A percentile compares a stretch with the other conserved stretches of the same genome.
Evolutionary conservation across 1,140 invertebrate species (phyloP).

Genomic region (Melanaphis sacchari): DNA sequence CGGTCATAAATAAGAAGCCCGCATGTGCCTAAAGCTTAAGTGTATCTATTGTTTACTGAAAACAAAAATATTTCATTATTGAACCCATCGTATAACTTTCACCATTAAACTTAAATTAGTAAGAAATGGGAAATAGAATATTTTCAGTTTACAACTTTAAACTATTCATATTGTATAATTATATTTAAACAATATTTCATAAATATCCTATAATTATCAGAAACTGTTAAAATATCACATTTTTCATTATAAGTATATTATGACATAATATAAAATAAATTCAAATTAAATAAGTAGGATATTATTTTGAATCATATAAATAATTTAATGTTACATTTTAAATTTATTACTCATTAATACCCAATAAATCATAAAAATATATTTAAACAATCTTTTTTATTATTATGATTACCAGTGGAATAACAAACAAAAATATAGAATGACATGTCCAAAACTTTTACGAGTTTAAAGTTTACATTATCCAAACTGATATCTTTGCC

Average conservation of each 20-base stretch:
- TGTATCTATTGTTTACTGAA: background rate
- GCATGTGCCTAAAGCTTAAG: background rate
- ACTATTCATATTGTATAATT: background rate
- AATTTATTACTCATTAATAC: background rate
- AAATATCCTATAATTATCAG: background rate
- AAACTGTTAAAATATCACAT: background rate
- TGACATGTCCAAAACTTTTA: background rate
- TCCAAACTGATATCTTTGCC: constrained; percentile 6
- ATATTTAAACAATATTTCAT: background rate
- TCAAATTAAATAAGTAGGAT: background rate
- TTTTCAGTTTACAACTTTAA: background rate
- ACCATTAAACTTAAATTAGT: background rate
- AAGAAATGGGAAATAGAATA: background rate
- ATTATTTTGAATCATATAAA: background rate
- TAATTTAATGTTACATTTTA: background rate
- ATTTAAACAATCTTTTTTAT: background rate
- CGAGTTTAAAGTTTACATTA: background rate
- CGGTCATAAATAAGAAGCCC: background rate
- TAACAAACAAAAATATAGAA: background rate
- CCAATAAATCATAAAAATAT: background rate
- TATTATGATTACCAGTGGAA: background rate
- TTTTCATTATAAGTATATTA: background rate
- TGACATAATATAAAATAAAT: background rate
- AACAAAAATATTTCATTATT: background rate
- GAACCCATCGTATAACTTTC: background rate